Conservation (phyloP, 2,797 vertebrate genomes). For the Knipowitschia caucasica region DNA sequence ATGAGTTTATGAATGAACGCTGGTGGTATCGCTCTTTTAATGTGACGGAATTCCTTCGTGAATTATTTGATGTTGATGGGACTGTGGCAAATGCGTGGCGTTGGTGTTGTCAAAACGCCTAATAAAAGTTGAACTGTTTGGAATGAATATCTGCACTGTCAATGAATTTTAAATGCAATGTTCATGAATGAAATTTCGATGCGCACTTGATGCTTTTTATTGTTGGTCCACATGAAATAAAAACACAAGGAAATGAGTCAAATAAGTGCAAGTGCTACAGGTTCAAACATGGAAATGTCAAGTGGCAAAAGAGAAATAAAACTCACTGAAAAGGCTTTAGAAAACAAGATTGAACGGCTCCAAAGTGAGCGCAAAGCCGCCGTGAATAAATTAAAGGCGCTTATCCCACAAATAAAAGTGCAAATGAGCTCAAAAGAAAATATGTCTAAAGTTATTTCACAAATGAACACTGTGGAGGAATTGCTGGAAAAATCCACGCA, state of each 20-base stretch:
- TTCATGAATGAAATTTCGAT: slow-evolving; percentile 3
- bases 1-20: background rate
- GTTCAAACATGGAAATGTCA: slow-evolving; percentile 4
- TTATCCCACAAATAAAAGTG: too few relatives aligned
- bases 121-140: background rate
- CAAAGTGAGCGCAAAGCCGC: too few relatives aligned
- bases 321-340: too few relatives aligned
- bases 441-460: too few relatives aligned
- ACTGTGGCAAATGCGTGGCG: background rate
- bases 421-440: too few relatives aligned
- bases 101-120: slow-evolving; percentile 2
- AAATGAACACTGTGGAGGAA: too few relatives aligned
- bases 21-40: background rate
- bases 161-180: slow-evolving; percentile 10
- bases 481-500: too few relatives aligned
- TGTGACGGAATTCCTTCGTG: slow-evolving; percentile 1
- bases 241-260: slow-evolving; percentile 5
- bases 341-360: too few relatives aligned
- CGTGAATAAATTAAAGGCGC: too few relatives aligned
- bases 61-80: slow-evolving; percentile 1
- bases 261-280: background rate
- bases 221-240: slow-evolving; percentile 3
- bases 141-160: background rate
- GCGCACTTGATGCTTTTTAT: background rate
- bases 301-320: slow-evolving; percentile 19